phyloP scores from a whole-genome alignment of 2,888 invertebrate species.

The Drosophila pegasa region DNA sequence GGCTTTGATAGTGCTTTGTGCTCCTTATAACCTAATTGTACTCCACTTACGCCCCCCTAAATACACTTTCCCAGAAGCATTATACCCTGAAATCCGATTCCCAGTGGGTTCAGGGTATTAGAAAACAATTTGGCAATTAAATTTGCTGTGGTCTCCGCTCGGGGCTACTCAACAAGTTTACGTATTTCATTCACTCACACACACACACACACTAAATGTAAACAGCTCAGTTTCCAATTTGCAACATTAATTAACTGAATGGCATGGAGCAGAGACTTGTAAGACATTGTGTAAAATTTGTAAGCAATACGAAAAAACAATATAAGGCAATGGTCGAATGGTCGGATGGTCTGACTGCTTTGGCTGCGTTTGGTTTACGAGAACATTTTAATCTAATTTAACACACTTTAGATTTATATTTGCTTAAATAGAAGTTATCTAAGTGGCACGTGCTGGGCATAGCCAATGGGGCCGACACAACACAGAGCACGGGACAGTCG shows the following conservation, averaged over 20 bases:
- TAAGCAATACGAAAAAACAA: slow-evolving; percentile 40
- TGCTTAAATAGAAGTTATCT: slow-evolving; percentile 81
- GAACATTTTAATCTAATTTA: slow-evolving; percentile 81
- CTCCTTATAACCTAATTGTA: too few species aligned
- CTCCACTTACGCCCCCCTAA: too few species aligned
- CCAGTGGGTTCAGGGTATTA: not conserved
- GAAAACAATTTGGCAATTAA: slow-evolving; percentile 5
- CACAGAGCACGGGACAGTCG: slow-evolving; percentile 20
- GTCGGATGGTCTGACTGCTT: not conserved
- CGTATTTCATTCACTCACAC: not conserved
- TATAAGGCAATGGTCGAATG: slow-evolving; percentile 8
- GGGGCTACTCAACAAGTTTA: slow-evolving; percentile 2
- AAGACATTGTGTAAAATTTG: slow-evolving; percentile 33
- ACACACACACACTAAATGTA: not conserved
- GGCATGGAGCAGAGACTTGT: slow-evolving; percentile 17
- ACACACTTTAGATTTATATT: slow-evolving; percentile 81
- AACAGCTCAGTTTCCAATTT: slow-evolving; percentile 28
- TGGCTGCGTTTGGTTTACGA: slow-evolving; percentile 61
- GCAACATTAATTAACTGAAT: slow-evolving; percentile 46
- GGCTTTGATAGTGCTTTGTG: too few species aligned
- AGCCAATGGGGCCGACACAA: slow-evolving; percentile 31
- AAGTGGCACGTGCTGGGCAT: slow-evolving; percentile 71
- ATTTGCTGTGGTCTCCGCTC: slow-evolving; percentile 18
- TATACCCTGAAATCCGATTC: too few species aligned
- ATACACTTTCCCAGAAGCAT: too few species aligned